Evolutionary conservation across 2,113 vertebrate genomes (phyloP).

Genomic region (Mixornis gularis): DNA sequence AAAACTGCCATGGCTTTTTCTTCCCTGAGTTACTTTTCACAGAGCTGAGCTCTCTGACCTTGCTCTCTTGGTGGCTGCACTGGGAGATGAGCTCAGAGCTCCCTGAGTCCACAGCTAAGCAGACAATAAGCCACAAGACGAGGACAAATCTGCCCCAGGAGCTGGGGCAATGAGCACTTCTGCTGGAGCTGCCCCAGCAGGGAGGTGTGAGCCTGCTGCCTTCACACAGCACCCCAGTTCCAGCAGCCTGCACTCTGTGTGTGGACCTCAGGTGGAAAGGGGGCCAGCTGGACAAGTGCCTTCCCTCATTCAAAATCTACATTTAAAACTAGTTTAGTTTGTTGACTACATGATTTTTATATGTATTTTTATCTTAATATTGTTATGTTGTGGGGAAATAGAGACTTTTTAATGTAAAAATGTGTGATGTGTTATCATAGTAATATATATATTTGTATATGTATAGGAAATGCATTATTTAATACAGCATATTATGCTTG

Average conservation of each 20-base stretch:
- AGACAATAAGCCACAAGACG: neutral
- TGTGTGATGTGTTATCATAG: slow-evolving; percentile 67
- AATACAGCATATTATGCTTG: slow-evolving; percentile 66
- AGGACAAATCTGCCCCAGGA: neutral
- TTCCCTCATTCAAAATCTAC: neutral
- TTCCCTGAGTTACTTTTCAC: neutral
- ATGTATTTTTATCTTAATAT: slow-evolving; percentile 65
- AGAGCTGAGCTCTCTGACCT: neutral
- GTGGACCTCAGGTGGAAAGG: neutral
- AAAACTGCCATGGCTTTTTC: neutral
- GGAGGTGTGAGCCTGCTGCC: neutral
- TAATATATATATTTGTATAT: slow-evolving; percentile 77
- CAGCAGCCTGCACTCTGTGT: neutral
- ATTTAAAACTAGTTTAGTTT: slow-evolving; percentile 6
- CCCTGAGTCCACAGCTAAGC: neutral
- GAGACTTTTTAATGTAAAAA: slow-evolving; percentile 62
- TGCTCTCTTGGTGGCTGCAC: neutral
- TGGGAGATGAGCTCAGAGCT: neutral
- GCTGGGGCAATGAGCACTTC: neutral
- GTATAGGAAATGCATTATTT: slow-evolving; percentile 67
- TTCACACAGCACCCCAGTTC: neutral
- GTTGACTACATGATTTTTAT: slow-evolving; percentile 49
- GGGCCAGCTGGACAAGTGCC: neutral
- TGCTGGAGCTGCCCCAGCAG: neutral
- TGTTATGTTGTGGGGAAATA: slow-evolving; percentile 61